Evolutionary conservation across 1,140 invertebrate genomes (phyloP), one percentile per base, ranked within the genome.

Genomic region (Bicyclus anynana): DNA sequence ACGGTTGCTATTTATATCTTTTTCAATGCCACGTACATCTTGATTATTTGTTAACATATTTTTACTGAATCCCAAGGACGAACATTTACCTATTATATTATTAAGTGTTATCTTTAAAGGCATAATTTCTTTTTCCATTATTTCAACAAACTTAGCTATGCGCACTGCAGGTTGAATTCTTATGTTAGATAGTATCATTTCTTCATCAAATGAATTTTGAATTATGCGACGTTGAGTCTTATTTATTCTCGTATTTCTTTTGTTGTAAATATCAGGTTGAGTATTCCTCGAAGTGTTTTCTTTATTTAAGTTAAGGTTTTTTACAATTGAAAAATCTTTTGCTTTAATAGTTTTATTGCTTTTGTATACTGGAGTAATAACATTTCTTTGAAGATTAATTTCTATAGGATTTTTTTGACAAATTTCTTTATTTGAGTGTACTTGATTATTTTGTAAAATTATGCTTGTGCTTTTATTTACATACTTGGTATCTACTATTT

Each of bases 71-170:
- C 69, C 75, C 53, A 79, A 67, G 3, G 60, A 59, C 12, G 65
- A 47, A 60, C 75, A 81, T 67, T 78, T 80, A 6, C 18, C 53
- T 40, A 77, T 61, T 48, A 86, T 69, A 46, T 84, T 74, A 56
- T 74, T 65, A 4, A 86, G 56, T 55, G 72, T 59, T 26, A 68
- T 49, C 66, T 77, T 79, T 17, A 86, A 49, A 0, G 83, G 83
- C 35, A 69, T 35, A 48, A 86, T 71, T 65, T 82, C 80, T 27
- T 69, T 70, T 68, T 84, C 73, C 50, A 86, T 71, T 10, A 52
- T 44, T 53, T 63, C 59, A 13, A 73, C 59, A 59, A 74, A 78
- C 29, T 77, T 46, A 6, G 70, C 66, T 9, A 80, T 51, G 47
- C 77, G 67, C 23, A 69, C 47, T 64, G 75, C 69, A 26, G 80